Evolutionary conservation across 2,888 invertebrate genomes (phyloP).

Genomic region (Volucella inanis): DNA sequence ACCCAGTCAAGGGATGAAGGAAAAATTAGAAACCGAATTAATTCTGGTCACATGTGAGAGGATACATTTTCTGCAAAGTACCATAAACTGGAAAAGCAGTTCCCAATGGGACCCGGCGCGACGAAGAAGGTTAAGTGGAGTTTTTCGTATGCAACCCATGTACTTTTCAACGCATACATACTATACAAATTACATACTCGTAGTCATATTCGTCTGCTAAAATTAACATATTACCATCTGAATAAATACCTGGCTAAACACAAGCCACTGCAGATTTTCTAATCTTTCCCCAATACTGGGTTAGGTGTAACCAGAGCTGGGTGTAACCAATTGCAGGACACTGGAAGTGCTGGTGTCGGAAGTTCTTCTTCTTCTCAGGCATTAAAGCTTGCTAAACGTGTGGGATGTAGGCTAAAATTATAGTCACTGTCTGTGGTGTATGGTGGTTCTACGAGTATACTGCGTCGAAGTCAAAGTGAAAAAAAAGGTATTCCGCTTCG

Average conservation of each 20-base stretch:
- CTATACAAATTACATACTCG: conserved; percentile 5
- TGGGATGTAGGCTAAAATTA: conserved; percentile 39
- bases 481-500: conserved; percentile 62
- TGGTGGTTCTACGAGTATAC: conserved; percentile 14
- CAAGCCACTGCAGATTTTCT: conserved; percentile 10
- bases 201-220: conserved; percentile 12
- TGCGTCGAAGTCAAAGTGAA: conserved; percentile 56
- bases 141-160: neutral
- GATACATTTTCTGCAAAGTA: conserved; percentile 11
- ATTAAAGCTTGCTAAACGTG: conserved; percentile 8
- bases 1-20: conserved; percentile 54
- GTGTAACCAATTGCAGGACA: conserved; percentile 4
- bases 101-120: neutral
- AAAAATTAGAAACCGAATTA: conserved; percentile 66
- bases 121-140: conserved; percentile 10
- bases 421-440: conserved; percentile 25
- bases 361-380: conserved; percentile 20
- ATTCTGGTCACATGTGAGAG: conserved; percentile 56
- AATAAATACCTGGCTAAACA: conserved; percentile 55
- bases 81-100: neutral
- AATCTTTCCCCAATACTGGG: neutral
- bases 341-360: neutral
- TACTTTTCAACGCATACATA: neutral
- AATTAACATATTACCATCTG: conserved; percentile 50
- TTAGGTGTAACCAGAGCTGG: too few species aligned